phyloP scores from a whole-genome alignment of 2,888 invertebrate genomes.

The Apamea epomidion region DNA sequence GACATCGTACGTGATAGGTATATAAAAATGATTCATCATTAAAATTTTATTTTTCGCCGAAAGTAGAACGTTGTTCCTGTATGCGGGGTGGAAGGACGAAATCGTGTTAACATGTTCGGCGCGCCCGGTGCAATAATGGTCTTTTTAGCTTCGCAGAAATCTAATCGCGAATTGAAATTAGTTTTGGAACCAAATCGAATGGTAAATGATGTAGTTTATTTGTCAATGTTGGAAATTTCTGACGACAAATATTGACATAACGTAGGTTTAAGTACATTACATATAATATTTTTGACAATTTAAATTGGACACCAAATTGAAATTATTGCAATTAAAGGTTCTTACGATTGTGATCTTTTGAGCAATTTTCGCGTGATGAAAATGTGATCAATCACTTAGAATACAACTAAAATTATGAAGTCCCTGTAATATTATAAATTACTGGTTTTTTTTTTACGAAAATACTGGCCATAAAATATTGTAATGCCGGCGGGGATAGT shows the following conservation, averaged over 20 bases:
- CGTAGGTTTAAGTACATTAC: not conserved
- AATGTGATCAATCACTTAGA: not conserved
- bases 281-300: not conserved
- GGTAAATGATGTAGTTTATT: not conserved
- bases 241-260: too few relatives aligned
- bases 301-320: not conserved
- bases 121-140: constrained; percentile 21
- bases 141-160: constrained; percentile 6
- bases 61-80: constrained; percentile 58
- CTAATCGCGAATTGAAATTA: constrained; percentile 19
- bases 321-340: not conserved
- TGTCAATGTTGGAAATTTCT: not conserved
- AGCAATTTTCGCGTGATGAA: too few relatives aligned
- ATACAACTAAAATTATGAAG: not conserved
- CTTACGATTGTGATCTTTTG: not conserved
- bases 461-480: too few relatives aligned
- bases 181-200: constrained; percentile 18
- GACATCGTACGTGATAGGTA: constrained; percentile 24
- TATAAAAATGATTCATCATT: constrained; percentile 61
- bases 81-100: constrained; percentile 20
- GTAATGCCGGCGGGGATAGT: too few relatives aligned
- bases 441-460: not conserved
- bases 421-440: not conserved
- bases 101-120: constrained; percentile 37
- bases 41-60: constrained; percentile 45